Conservation (phyloP, 1,140 invertebrate genomes). For the Sitodiplosis mosellana region DNA sequence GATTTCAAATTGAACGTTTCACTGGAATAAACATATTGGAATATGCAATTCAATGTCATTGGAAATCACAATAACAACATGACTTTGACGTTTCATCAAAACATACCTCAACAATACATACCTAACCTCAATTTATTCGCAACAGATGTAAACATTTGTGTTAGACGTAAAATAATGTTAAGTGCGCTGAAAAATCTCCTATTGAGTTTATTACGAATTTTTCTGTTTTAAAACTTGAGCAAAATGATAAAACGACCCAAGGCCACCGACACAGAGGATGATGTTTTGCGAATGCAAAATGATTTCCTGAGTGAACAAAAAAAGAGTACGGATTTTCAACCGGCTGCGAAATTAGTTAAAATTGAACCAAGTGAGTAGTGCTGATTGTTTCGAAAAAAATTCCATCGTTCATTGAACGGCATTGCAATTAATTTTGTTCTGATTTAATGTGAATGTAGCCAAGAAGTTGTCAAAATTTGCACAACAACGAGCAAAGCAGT, state of each 20-base stretch:
- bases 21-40: too few species aligned
- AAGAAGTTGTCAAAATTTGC: not conserved
- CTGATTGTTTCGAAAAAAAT: not conserved
- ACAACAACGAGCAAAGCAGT: not conserved
- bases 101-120: too few species aligned
- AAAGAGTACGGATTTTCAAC: conserved; percentile 27
- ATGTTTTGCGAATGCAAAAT: conserved; percentile 47
- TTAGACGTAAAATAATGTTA: too few species aligned
- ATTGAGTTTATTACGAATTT: too few species aligned
- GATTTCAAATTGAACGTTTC: too few species aligned
- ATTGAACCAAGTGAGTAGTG: conserved; percentile 16
- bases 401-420: not conserved
- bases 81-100: too few species aligned
- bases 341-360: conserved; percentile 38
- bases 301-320: conserved; percentile 36
- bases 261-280: conserved; percentile 41
- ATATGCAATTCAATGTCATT: too few species aligned
- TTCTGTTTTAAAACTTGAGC: not conserved
- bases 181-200: too few species aligned
- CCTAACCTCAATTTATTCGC: too few species aligned
- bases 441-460: not conserved
- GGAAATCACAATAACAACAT: too few species aligned
- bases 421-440: not conserved
- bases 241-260: conserved; percentile 41
- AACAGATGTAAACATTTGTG: too few species aligned